phyloP scores from a whole-genome alignment of 1,140 invertebrate species.

The Drosophila malerkotliana region DNA sequence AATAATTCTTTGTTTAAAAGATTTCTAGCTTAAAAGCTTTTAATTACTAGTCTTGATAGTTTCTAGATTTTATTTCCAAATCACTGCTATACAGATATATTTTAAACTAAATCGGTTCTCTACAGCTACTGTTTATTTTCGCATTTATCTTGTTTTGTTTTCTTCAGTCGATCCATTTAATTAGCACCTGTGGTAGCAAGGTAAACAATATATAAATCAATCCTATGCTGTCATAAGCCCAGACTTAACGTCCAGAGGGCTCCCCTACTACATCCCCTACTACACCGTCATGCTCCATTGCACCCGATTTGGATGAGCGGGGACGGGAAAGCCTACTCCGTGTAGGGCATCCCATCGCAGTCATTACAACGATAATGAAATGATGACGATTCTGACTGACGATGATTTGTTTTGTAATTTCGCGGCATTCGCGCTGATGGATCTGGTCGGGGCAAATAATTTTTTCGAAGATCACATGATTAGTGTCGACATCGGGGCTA shows the following conservation, averaged over 20 bases:
- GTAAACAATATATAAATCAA: constrained; percentile 43
- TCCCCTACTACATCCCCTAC: neutral
- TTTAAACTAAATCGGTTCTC: neutral
- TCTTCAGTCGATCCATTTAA: constrained; percentile 31
- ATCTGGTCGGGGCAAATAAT: constrained; percentile 18
- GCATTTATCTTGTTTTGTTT: constrained; percentile 18
- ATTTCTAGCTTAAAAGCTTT: too few relatives aligned
- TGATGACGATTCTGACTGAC: constrained; percentile 32
- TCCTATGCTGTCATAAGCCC: constrained; percentile 43
- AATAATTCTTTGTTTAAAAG: too few relatives aligned
- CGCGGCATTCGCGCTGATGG: constrained; percentile 25
- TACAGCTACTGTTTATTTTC: constrained; percentile 9
- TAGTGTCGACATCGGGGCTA: constrained; percentile 23
- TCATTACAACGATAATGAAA: constrained; percentile 36
- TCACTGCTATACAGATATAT: neutral
- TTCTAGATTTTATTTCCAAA: neutral
- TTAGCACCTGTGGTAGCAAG: constrained; percentile 48
- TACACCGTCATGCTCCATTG: constrained; percentile 50
- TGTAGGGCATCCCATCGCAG: constrained; percentile 11
- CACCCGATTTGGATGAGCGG: constrained; percentile 6
- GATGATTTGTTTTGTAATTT: constrained; percentile 56
- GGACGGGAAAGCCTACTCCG: constrained; percentile 2
- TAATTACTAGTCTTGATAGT: neutral
- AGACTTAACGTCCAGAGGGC: constrained; percentile 15
- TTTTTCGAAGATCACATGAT: constrained; percentile 60